Conservation (phyloP, 2,797 vertebrate species). For the Podargus strigoides region DNA sequence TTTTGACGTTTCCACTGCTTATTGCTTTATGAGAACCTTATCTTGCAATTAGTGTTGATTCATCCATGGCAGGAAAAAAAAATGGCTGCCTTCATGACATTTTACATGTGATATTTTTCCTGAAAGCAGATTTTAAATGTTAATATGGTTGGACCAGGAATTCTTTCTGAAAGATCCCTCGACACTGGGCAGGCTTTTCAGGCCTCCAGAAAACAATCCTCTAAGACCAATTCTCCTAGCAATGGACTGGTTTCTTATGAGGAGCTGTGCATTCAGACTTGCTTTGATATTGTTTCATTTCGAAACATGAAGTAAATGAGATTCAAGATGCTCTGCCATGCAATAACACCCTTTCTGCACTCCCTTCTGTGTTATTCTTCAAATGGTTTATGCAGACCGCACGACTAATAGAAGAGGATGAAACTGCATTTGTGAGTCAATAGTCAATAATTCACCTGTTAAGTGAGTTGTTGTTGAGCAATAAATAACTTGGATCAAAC, state of each 20-base stretch:
- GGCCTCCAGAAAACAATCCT: neutral
- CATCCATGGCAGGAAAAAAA: neutral
- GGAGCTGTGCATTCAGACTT: neutral
- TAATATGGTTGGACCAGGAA: neutral
- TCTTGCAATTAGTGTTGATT: neutral
- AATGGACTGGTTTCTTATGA: neutral
- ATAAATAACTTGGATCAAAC: neutral
- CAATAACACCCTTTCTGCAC: neutral
- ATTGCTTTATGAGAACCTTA: neutral
- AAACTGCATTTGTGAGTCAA: neutral
- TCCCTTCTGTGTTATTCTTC: neutral
- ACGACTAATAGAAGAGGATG: neutral
- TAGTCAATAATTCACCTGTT: neutral
- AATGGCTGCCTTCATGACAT: neutral
- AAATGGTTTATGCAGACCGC: neutral
- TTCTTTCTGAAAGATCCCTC: constrained; percentile 1
- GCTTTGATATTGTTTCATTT: neutral
- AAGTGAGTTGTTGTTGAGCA: neutral
- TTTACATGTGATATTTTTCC: neutral
- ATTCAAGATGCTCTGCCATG: neutral
- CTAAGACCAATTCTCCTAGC: neutral
- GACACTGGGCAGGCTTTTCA: neutral
- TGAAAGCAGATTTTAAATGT: neutral
- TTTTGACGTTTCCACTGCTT: neutral
- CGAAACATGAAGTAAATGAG: neutral